Conservation (phyloP, 1,140 invertebrate genomes). For the Scaptomyza graminum region DNA sequence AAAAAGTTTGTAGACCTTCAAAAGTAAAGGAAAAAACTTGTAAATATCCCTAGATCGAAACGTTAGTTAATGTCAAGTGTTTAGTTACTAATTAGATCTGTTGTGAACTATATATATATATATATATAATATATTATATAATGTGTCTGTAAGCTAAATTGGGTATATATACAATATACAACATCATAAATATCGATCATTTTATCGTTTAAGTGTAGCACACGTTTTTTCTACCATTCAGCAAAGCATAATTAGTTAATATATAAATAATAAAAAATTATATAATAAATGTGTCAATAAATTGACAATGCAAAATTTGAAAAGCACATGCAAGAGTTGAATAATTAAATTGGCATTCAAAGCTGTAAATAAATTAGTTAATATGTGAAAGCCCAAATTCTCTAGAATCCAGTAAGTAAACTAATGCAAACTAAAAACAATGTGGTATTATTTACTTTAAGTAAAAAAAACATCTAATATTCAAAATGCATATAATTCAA, state of each 20-base stretch:
- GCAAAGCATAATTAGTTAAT: constrained; percentile 38
- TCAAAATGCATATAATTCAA: constrained; percentile 12
- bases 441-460: constrained; percentile 76
- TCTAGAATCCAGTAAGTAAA: constrained; percentile 5
- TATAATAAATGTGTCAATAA: constrained; percentile 31
- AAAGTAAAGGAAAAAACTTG: constrained; percentile 40
- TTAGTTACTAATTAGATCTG: constrained; percentile 63
- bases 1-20: constrained; percentile 25
- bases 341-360: constrained; percentile 13
- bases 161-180: constrained; percentile 2
- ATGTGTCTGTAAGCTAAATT: constrained; percentile 27
- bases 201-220: constrained; percentile 65
- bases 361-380: constrained; percentile 58
- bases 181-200: constrained; percentile 22
- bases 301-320: not conserved
- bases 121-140: constrained; percentile 38
- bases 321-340: constrained; percentile 5
- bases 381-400: constrained; percentile 14
- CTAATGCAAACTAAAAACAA: constrained; percentile 22
- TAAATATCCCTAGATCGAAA: constrained; percentile 32
- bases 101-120: constrained; percentile 63
- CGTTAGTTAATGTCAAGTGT: constrained; percentile 68
- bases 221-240: constrained; percentile 66
- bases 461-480: constrained; percentile 43
- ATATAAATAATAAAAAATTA: not conserved